phyloP scores from a whole-genome alignment of 2,113 vertebrate species.

The Barbus barbus region DNA sequence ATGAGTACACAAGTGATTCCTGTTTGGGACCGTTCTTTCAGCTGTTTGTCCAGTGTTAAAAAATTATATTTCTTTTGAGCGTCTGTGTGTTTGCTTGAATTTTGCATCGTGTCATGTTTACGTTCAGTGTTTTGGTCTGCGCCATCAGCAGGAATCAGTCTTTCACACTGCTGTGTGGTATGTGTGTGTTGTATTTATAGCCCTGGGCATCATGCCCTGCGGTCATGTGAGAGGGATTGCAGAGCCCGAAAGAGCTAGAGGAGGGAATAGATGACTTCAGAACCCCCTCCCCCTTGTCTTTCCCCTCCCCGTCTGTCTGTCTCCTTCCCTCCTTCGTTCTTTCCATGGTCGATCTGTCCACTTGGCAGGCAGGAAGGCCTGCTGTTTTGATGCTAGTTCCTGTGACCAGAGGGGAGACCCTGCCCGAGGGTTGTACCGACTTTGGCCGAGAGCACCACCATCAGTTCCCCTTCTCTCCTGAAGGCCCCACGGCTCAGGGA shows the following conservation, averaged over 20 bases:
- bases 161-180: neutral
- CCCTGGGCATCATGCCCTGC: slow-evolving; percentile 65
- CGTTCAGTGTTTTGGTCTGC: neutral
- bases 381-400: slow-evolving; percentile 21
- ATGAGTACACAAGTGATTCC: slow-evolving; percentile 2
- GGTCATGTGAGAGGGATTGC: slow-evolving; percentile 52
- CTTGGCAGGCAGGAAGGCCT: slow-evolving; percentile 35
- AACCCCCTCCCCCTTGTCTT: neutral
- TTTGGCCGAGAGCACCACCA: neutral
- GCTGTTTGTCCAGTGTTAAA: neutral
- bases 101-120: slow-evolving; percentile 40
- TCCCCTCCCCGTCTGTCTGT: slow-evolving; percentile 10
- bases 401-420: neutral
- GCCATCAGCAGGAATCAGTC: slow-evolving; percentile 17
- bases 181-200: slow-evolving; percentile 33
- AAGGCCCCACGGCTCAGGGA: slow-evolving; percentile 43
- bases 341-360: slow-evolving; percentile 24
- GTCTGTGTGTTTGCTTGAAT: neutral
- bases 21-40: neutral
- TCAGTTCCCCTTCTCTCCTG: slow-evolving; percentile 43
- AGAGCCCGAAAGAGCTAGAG: slow-evolving; percentile 50
- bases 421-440: slow-evolving; percentile 6
- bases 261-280: slow-evolving; percentile 44
- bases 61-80: neutral
- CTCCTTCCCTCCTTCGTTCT: slow-evolving; percentile 12